Evolutionary conservation across 2,888 invertebrate genomes (phyloP), one percentile per base, ranked within the genome.

Genomic region (Yponomeuta evonymella): DNA sequence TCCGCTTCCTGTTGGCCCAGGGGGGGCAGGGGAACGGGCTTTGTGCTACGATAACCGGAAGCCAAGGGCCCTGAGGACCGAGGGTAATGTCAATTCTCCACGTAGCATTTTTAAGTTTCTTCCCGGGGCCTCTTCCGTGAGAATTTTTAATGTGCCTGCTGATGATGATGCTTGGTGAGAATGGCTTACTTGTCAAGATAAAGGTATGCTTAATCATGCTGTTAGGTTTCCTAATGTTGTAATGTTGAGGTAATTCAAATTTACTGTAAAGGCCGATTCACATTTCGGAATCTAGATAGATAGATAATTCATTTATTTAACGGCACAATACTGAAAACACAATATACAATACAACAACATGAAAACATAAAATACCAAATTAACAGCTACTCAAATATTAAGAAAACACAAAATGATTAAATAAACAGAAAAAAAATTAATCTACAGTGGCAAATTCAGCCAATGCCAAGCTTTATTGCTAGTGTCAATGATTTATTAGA

Each of bases 1-100:
- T 91, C 90, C 91, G 87, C 87, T 87, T 87, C 87, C 87, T 83
- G 85, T 79, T 76, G 80, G 77, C 48, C 70, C 62, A 75, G 75
- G 77, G 76, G 23, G 73, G 75, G 79, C 80, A 78, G 79, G 83
- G 82, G 81, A 79, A 81, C 76, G 78, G 81, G 79, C 87, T 90
- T 90, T 92, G 90, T 90, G 87, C 88, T 82, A 90, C 89, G 89
- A 91, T 92, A 92, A 91, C 92, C 92, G 92, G 92, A 92, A 89
- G 88, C 85, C 79, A 83, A 89, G 91, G 91, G 90, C 86, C 85
- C 83, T 80, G 85, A 88, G 87, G 84, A 86, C 88, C 83, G 88
- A 86, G 90, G 89, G 91, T 89, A 88, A 90, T 90, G 90, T 90
- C 90, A 89, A 88, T 69, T 71, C 71, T 69, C 51, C 51, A 63